Conservation (phyloP, 2,888 invertebrate genomes). For the Lottia gigantea region DNA sequence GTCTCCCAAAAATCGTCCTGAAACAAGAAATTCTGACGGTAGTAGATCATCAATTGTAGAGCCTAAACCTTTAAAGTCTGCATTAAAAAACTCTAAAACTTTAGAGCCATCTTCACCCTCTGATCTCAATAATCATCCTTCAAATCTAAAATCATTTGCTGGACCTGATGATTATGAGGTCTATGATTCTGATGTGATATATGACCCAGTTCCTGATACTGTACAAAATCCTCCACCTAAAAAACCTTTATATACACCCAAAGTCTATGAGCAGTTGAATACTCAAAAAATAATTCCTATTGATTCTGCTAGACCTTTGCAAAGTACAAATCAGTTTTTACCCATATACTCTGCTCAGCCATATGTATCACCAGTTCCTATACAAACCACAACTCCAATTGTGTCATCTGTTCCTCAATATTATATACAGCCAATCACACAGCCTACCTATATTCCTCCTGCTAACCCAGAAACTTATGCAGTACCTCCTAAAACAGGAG, state of each 20-base stretch:
- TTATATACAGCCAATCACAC: neutral
- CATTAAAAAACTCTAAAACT: neutral
- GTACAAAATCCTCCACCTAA: neutral
- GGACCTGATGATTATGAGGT: neutral
- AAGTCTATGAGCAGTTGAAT: neutral
- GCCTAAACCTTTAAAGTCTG: neutral
- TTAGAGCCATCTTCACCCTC: neutral
- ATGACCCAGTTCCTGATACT: conserved; percentile 1
- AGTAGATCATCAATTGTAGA: neutral
- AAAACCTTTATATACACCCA: neutral
- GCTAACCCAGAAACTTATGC: neutral
- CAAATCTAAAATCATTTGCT: neutral
- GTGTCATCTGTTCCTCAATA: neutral
- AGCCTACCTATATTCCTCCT: neutral
- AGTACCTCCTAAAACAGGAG: too few relatives aligned
- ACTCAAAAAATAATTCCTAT: neutral
- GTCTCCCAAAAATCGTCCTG: neutral
- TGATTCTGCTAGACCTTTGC: neutral
- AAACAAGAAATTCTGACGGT: neutral
- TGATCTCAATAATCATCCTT: conserved; percentile 9
- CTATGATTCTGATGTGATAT: conserved; percentile 4
- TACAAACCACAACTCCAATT: neutral
- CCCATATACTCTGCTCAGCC: neutral
- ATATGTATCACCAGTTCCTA: neutral
- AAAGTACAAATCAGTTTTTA: neutral